These are phyloP conservation scores for Nyctalus aviator DNA, from an alignment of 2,797 vertebrate genomes.

Conservation along the genomic window DNA sequence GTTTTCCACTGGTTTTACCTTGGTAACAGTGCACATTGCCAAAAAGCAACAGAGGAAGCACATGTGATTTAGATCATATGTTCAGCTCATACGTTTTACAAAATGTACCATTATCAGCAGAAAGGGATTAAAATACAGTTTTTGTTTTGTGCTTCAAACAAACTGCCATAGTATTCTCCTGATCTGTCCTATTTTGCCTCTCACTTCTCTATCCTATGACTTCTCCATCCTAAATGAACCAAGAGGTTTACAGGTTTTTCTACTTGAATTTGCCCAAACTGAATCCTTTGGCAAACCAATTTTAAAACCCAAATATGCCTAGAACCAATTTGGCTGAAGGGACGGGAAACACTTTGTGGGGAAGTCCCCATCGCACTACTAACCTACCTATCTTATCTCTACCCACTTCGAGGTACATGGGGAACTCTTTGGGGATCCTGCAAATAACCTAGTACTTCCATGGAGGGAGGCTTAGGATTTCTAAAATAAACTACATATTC, in stretches of 20 bases:
- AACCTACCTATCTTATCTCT: background rate
- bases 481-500: background rate
- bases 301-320: slow-evolving; percentile 46
- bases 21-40: background rate
- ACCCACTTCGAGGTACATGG: background rate
- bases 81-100: background rate
- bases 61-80: background rate
- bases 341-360: background rate
- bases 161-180: slow-evolving; percentile 1
- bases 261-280: slow-evolving; percentile 11
- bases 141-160: slow-evolving; percentile 45
- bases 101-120: slow-evolving; percentile 31
- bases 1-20: slow-evolving; percentile 52
- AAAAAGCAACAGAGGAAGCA: slow-evolving; percentile 15
- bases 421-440: background rate
- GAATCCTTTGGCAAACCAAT: slow-evolving; percentile 25
- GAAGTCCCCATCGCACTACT: background rate
- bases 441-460: background rate
- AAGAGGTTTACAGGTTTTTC: background rate
- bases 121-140: background rate
- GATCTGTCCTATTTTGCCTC: background rate
- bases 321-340: background rate
- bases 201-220: background rate
- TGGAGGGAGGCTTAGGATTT: background rate
- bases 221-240: background rate